Conservation (phyloP, 2,888 invertebrate genomes). For the Villa cingulata region DNA sequence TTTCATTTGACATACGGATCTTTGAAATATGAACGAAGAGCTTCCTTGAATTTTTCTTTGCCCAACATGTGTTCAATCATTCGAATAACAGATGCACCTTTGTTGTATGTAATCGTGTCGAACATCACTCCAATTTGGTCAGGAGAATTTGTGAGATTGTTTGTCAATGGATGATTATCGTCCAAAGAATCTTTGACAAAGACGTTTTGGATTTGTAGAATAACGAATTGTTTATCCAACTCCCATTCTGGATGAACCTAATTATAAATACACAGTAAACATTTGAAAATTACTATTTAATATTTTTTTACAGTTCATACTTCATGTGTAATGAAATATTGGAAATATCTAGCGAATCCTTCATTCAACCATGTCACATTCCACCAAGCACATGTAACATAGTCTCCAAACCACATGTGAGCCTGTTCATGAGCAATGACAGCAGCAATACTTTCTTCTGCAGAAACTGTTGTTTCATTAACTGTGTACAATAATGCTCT, state of each 20-base stretch:
- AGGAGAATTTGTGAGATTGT: constrained; percentile 42
- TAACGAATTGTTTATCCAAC: constrained; percentile 53
- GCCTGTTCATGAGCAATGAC: constrained; percentile 47
- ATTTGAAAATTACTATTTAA: no score
- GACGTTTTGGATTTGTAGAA: constrained; percentile 52
- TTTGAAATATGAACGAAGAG: constrained; percentile 40
- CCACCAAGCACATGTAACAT: constrained; percentile 56
- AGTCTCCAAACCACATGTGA: constrained; percentile 73
- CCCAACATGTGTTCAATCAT: constrained; percentile 55
- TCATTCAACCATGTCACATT: constrained; percentile 50
- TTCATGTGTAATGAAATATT: constrained; percentile 45
- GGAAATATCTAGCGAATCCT: constrained; percentile 53
- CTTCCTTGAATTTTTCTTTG: constrained; percentile 37
- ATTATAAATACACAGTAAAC: not conserved
- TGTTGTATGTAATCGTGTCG: constrained; percentile 52
- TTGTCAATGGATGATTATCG: constrained; percentile 45
- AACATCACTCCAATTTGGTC: constrained; percentile 47
- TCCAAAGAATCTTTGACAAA: constrained; percentile 45
- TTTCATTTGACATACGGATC: not conserved
- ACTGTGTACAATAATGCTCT: not conserved
- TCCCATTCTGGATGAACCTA: constrained; percentile 51
- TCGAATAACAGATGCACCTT: constrained; percentile 50
- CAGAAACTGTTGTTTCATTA: not conserved
- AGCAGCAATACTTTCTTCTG: constrained; percentile 35
- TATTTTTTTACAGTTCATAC: no score